Percentiles rank a stretch among this genome's conserved stretches.
Conservation (phyloP, 1,140 invertebrate species). For the Anastatus disparis region DNA sequence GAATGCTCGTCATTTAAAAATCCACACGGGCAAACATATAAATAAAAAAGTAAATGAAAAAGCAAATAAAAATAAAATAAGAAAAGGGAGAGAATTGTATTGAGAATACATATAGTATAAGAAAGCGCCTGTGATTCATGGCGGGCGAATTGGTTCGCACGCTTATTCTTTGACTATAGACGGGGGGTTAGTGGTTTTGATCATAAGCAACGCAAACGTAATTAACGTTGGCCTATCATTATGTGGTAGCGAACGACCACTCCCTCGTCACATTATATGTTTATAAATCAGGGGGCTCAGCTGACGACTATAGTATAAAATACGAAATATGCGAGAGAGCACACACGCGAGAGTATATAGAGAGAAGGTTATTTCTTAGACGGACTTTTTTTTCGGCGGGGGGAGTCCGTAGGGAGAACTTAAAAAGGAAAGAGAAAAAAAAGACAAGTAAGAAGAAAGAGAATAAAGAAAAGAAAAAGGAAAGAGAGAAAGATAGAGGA, state of each 20-base stretch:
- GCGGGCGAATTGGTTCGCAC: conserved; percentile 36
- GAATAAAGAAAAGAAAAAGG: conserved; percentile 18
- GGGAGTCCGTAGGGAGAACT: background rate
- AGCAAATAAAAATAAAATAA: background rate
- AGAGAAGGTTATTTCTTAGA: conserved; percentile 32
- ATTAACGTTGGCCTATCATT: conserved; percentile 68
- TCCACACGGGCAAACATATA: background rate
- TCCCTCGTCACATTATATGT: conserved; percentile 69
- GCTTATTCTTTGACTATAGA: conserved; percentile 29
- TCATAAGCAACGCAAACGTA: conserved; percentile 62
- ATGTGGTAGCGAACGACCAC: conserved; percentile 67
- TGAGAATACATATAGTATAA: background rate
- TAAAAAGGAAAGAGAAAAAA: conserved; percentile 39
- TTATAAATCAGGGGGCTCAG: conserved; percentile 69
- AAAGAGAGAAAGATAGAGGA: conserved; percentile 29
- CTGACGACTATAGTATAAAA: conserved; percentile 56
- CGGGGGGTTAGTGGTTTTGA: conserved; percentile 17
- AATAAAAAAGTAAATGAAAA: background rate
- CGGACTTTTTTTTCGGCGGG: conserved; percentile 40
- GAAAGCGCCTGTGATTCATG: conserved; percentile 36
- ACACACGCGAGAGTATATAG: conserved; percentile 37
- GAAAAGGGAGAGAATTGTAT: background rate
- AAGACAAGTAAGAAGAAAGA: background rate
- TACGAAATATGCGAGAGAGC: conserved; percentile 43
- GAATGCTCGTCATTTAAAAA: background rate